A percentile compares a stretch with the other conserved stretches of the same genome.
Evolutionary conservation across 2,113 vertebrate species (phyloP).

Genomic region (Odontesthes bonariensis): DNA sequence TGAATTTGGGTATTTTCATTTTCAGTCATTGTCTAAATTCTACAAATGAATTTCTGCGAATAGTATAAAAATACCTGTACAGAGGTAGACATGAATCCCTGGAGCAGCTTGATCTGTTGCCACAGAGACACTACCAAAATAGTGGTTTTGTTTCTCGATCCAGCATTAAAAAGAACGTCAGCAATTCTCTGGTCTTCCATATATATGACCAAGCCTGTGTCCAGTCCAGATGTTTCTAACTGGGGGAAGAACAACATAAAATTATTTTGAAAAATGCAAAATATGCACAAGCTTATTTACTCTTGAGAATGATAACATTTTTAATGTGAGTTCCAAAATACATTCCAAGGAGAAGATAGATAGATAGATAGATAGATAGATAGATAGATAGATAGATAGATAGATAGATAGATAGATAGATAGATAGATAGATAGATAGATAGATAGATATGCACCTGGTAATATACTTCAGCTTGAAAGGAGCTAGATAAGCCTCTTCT

Average conservation of each 20-base stretch:
- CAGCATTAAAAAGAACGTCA: constrained; percentile 65
- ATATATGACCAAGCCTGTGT: constrained; percentile 59
- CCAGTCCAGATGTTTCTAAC: constrained; percentile 63
- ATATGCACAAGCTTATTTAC: not conserved
- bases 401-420: too few species aligned
- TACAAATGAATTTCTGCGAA: not conserved
- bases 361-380: too few species aligned
- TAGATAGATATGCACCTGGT: constrained; percentile 74
- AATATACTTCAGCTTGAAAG: constrained; percentile 73
- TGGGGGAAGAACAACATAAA: constrained; percentile 44
- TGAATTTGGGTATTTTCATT: not conserved
- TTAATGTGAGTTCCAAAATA: not conserved
- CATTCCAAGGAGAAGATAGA: too few species aligned
- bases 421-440: not conserved
- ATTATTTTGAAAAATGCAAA: not conserved
- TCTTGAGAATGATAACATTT: not conserved
- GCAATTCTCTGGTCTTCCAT: constrained; percentile 71
- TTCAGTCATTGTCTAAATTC: not conserved
- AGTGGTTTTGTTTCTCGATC: constrained; percentile 46
- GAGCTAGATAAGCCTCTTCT: constrained; percentile 73
- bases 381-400: too few species aligned
- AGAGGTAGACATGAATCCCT: constrained; percentile 69
- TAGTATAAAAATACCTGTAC: constrained; percentile 74
- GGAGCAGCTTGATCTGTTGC: constrained; percentile 76
- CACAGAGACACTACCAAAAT: constrained; percentile 71